These are phyloP conservation scores for Oriolus oriolus DNA, from an alignment of 2,113 vertebrate genomes.

Conservation along the genomic window DNA sequence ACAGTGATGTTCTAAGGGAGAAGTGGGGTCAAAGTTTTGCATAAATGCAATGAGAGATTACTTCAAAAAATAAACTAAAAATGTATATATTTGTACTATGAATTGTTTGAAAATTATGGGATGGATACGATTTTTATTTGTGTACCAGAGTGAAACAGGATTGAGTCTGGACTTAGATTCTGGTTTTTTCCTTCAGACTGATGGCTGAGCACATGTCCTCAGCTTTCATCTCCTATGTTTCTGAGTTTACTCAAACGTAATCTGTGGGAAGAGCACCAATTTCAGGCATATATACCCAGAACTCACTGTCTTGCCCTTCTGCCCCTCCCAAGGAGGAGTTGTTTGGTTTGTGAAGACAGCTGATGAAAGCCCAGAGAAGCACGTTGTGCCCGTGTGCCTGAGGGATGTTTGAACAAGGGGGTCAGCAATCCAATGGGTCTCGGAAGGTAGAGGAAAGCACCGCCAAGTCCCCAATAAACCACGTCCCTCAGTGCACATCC, in stretches of 20 bases:
- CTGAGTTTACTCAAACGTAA: neutral
- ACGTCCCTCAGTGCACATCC: fast-evolving
- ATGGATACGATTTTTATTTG: neutral
- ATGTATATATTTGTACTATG: neutral
- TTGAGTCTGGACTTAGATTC: neutral
- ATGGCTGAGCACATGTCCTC: neutral
- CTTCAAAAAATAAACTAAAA: neutral
- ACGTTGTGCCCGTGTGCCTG: fast-evolving
- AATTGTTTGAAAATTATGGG: neutral
- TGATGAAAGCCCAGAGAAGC: neutral
- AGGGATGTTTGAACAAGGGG: neutral
- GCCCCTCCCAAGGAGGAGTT: neutral
- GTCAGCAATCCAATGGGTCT: neutral
- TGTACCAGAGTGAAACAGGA: neutral
- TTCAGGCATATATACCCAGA: neutral
- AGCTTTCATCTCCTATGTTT: neutral
- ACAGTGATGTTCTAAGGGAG: neutral
- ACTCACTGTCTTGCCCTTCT: neutral
- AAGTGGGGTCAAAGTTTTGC: neutral
- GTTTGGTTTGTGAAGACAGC: neutral
- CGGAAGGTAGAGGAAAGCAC: neutral
- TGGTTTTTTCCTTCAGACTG: neutral
- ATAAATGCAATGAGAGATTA: neutral
- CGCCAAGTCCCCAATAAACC: neutral
- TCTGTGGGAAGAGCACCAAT: neutral